These are phyloP conservation scores for Phenganax stokvisi DNA, from an alignment of 92 coral and sea anemone genomes.

Conservation along the genomic window DNA sequence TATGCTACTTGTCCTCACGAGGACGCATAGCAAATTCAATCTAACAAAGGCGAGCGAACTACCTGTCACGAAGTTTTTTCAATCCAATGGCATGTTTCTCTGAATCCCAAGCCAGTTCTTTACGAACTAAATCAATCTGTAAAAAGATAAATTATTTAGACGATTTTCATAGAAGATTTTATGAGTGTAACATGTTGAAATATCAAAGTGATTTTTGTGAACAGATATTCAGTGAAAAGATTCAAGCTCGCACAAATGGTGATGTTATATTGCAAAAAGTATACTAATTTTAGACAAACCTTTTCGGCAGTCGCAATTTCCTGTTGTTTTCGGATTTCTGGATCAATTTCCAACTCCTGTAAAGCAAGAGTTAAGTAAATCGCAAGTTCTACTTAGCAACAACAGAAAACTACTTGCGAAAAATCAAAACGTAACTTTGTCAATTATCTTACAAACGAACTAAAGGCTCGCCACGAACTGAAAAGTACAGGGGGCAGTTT, in stretches of 20 bases:
- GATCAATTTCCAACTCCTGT: conserved; percentile 91
- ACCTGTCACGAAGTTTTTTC: conserved; percentile 81
- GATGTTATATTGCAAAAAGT: not conserved
- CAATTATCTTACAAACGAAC: too few relatives aligned
- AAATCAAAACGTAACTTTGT: conserved; percentile 44
- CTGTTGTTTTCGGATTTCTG: conserved; percentile 74
- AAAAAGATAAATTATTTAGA: not conserved
- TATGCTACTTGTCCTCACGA: not conserved
- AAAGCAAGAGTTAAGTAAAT: conserved; percentile 54
- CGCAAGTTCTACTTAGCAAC: conserved; percentile 57
- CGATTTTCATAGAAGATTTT: not conserved
- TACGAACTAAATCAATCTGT: conserved; percentile 82
- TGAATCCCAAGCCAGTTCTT: conserved; percentile 92
- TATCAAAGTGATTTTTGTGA: not conserved
- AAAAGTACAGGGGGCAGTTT: too few relatives aligned
- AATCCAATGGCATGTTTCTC: conserved; percentile 85
- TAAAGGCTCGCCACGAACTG: too few relatives aligned
- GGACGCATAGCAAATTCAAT: too few relatives aligned
- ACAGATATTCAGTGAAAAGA: too few relatives aligned
- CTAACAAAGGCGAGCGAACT: not conserved
- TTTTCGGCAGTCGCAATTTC: conserved; percentile 70
- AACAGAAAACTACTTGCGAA: conserved; percentile 62
- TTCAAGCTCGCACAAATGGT: not conserved
- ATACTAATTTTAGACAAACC: conserved; percentile 38
- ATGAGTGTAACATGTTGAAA: not conserved